Percentiles rank a stretch among this genome's conserved stretches.
phyloP scores from a whole-genome alignment of 2,113 vertebrate genomes.

The Rhynchomys soricoides region DNA sequence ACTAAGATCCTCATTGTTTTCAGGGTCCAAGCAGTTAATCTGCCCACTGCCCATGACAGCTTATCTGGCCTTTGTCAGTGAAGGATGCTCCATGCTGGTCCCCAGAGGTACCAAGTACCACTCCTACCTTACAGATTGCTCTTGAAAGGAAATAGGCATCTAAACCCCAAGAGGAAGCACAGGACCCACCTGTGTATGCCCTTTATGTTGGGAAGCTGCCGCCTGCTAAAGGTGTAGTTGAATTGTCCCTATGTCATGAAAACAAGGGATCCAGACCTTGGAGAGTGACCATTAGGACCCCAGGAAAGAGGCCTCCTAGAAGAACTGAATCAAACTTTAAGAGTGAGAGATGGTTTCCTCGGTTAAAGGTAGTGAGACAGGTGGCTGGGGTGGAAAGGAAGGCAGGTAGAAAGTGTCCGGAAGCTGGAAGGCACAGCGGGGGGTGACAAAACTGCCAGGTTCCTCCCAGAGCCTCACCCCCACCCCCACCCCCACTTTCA shows the following conservation, averaged over 20 bases:
- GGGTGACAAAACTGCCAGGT: too few relatives aligned
- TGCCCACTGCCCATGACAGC: background rate
- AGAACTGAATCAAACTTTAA: too few relatives aligned
- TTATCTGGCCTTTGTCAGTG: background rate
- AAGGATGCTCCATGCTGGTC: background rate
- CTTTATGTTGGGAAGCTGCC: background rate
- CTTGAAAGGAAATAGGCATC: background rate
- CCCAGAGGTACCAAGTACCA: background rate
- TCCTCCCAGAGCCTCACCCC: too few relatives aligned
- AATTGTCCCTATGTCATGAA: too few relatives aligned
- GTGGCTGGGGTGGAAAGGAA: too few relatives aligned
- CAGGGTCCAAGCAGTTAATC: background rate
- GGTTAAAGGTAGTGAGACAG: too few relatives aligned
- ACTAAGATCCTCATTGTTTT: background rate
- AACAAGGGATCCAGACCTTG: too few relatives aligned
- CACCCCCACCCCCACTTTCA: background rate
- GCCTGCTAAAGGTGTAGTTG: background rate
- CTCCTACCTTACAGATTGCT: background rate
- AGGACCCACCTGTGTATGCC: background rate
- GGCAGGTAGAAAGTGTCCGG: rapidly evolving
- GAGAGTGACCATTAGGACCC: too few relatives aligned
- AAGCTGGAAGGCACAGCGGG: background rate
- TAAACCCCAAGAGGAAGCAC: background rate
- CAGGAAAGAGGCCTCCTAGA: too few relatives aligned
- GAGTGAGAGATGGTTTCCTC: too few relatives aligned